Conservation (phyloP, 2,113 vertebrate species). For the Diadophis punctatus region DNA sequence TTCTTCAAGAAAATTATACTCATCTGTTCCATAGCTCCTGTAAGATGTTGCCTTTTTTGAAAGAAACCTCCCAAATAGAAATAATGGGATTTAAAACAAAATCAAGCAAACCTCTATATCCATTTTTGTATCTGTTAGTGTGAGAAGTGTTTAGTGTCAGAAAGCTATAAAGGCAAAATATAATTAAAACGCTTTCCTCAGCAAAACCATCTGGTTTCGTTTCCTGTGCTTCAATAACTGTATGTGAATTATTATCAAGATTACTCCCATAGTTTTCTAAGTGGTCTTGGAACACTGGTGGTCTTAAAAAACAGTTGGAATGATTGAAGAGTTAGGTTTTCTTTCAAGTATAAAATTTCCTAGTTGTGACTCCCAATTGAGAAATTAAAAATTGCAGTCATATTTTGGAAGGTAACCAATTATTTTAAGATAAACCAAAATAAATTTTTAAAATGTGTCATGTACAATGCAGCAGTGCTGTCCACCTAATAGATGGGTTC, state of each 20-base stretch:
- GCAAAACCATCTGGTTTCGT: slow-evolving; percentile 82
- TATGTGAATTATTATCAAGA: slow-evolving; percentile 75
- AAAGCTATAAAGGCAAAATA: slow-evolving; percentile 58
- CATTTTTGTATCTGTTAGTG: slow-evolving; percentile 66
- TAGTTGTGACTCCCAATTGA: slow-evolving; percentile 66
- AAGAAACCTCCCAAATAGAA: slow-evolving; percentile 15
- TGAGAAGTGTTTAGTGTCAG: slow-evolving; percentile 59
- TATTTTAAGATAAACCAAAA: slow-evolving; percentile 39
- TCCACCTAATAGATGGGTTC: slow-evolving; percentile 18
- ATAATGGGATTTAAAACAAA: slow-evolving; percentile 36
- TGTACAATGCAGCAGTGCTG: not conserved
- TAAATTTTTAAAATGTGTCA: slow-evolving; percentile 41
- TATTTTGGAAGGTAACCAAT: slow-evolving; percentile 45
- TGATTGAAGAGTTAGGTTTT: slow-evolving; percentile 76
- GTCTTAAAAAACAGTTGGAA: slow-evolving; percentile 78
- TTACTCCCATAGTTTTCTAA: slow-evolving; percentile 72
- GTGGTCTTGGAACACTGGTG: slow-evolving; percentile 77
- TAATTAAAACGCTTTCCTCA: slow-evolving; percentile 80
- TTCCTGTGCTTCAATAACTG: slow-evolving; percentile 83
- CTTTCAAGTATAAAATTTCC: slow-evolving; percentile 78
- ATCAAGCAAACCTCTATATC: slow-evolving; percentile 36
- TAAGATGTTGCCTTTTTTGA: slow-evolving; percentile 14
- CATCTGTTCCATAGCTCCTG: slow-evolving; percentile 23
- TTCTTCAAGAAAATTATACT: slow-evolving; percentile 26
- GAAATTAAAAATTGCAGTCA: slow-evolving; percentile 63